phyloP scores from a whole-genome alignment of 2,113 vertebrate genomes.

The Mesocricetus auratus region DNA sequence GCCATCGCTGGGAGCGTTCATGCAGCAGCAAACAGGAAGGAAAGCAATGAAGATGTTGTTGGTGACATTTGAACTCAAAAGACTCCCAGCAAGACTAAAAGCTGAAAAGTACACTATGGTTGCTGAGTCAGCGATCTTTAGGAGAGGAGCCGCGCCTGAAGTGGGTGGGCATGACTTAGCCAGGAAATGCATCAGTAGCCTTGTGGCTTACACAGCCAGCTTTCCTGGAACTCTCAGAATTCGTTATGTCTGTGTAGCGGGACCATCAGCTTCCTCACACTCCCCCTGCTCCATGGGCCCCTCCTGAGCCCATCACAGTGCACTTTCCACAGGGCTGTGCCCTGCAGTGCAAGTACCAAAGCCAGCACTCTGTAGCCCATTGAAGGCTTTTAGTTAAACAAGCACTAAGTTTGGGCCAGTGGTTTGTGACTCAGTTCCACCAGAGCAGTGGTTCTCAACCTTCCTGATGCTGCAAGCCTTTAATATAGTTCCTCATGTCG shows the following conservation, averaged over 20 bases:
- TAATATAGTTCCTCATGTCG: background rate
- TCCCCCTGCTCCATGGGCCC: background rate
- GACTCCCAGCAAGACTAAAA: conserved; percentile 22
- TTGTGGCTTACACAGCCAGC: background rate
- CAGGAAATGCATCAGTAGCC: conserved; percentile 55
- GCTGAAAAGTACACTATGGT: background rate
- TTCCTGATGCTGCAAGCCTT: background rate
- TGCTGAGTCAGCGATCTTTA: conserved; percentile 38
- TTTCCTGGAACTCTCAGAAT: conserved; percentile 52
- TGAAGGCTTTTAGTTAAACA: background rate
- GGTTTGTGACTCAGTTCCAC: background rate
- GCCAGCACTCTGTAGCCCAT: background rate
- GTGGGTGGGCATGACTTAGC: conserved; percentile 36
- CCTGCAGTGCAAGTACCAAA: background rate
- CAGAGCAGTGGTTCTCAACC: background rate
- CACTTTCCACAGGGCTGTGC: background rate
- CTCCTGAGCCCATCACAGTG: no score
- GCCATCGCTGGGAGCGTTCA: background rate
- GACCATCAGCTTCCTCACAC: background rate
- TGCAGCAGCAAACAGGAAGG: background rate
- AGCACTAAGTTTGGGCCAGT: background rate
- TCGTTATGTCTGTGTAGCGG: conserved; percentile 13
- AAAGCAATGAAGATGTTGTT: background rate
- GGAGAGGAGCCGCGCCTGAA: conserved; percentile 17
- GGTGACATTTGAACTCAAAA: conserved; percentile 47